Evolutionary conservation across 2,113 vertebrate genomes (phyloP).

Genomic region (Coregonus clupeaformis): DNA sequence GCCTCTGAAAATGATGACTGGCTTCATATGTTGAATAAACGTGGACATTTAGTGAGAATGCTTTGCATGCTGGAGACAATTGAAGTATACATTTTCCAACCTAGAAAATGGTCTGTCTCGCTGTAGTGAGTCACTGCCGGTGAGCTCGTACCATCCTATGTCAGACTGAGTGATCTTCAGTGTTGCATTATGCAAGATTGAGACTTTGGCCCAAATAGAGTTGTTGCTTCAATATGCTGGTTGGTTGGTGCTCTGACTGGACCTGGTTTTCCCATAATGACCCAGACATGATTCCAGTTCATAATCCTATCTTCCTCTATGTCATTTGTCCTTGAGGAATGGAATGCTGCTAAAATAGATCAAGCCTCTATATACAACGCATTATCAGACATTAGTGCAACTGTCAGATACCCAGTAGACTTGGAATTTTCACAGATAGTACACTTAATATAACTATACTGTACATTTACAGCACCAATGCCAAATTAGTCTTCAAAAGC

Average conservation of each 20-base stretch:
- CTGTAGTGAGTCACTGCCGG: slow-evolving; percentile 59
- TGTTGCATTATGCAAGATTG: slow-evolving; percentile 27
- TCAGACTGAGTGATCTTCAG: slow-evolving; percentile 46
- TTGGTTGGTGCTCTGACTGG: background rate
- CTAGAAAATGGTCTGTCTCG: slow-evolving; percentile 33
- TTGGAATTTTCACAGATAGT: background rate
- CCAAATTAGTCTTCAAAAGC: background rate
- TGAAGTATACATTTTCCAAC: slow-evolving; percentile 18
- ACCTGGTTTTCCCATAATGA: slow-evolving; percentile 11
- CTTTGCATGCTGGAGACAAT: too few relatives aligned
- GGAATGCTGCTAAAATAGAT: slow-evolving; percentile 3
- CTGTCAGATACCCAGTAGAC: background rate
- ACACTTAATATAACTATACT: background rate
- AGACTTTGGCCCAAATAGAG: slow-evolving; percentile 13
- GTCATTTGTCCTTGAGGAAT: slow-evolving; percentile 6
- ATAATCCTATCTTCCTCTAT: background rate
- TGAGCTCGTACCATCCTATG: slow-evolving; percentile 38
- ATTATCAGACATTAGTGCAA: background rate
- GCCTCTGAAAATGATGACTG: slow-evolving; percentile 14
- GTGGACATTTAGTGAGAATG: background rate
- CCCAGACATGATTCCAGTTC: background rate
- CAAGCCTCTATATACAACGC: background rate
- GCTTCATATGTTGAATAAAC: slow-evolving; percentile 17
- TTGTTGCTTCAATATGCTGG: background rate
- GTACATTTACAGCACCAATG: background rate